Evolutionary conservation across 2,797 vertebrate species (phyloP).

Genomic region (Rousettus madagascariensis): DNA sequence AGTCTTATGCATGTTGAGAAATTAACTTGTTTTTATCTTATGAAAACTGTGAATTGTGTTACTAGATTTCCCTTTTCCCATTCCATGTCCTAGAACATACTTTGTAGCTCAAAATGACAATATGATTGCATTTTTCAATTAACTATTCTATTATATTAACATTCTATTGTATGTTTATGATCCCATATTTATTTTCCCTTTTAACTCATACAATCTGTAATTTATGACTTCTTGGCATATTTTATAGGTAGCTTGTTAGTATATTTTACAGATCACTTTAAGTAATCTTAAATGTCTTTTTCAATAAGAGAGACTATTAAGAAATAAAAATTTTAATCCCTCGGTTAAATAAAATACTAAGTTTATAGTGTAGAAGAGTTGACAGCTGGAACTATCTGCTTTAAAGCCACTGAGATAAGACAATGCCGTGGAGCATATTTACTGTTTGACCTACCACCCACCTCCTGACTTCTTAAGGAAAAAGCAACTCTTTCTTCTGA

Average conservation of each 20-base stretch:
- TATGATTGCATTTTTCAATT: background rate
- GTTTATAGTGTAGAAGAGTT: background rate
- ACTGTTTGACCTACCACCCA: background rate
- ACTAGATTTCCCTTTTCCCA: background rate
- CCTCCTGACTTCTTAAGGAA: background rate
- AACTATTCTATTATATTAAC: background rate
- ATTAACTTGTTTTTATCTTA: conserved; percentile 22
- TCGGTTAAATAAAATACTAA: conserved; percentile 19
- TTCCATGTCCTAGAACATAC: background rate
- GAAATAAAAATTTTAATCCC: background rate
- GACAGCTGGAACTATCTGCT: background rate
- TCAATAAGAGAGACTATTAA: background rate
- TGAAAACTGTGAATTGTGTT: background rate
- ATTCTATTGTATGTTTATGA: background rate
- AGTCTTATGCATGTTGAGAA: background rate
- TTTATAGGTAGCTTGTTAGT: background rate
- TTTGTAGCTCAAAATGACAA: background rate
- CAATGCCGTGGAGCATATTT: background rate
- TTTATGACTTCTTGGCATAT: background rate
- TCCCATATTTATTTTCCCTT: background rate
- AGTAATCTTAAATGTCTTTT: conserved; percentile 3
- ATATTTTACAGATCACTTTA: conserved; percentile 6
- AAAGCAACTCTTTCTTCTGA: background rate
- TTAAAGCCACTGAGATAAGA: conserved; percentile 6
- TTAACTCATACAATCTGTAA: background rate